These are phyloP conservation scores for Bombycilla garrulus DNA, from an alignment of 2,113 vertebrate genomes.

Conservation along the genomic window DNA sequence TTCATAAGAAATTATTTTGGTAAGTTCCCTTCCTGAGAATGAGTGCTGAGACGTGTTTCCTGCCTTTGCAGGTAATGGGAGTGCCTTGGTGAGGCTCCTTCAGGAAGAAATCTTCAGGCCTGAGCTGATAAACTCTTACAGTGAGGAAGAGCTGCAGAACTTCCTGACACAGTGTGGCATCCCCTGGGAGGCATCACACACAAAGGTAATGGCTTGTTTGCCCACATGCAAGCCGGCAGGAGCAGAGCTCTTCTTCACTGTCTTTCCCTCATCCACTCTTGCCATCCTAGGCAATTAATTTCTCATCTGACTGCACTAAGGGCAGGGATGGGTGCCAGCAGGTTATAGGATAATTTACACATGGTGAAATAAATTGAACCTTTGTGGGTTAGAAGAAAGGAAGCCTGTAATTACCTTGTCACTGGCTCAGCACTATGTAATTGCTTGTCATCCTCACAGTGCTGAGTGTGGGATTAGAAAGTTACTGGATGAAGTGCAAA, in stretches of 20 bases:
- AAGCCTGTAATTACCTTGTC: constrained; percentile 43
- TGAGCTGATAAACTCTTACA: constrained; percentile 82
- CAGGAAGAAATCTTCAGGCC: constrained; percentile 85
- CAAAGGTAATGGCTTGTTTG: constrained; percentile 77
- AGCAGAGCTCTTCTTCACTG: neutral
- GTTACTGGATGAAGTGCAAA: neutral
- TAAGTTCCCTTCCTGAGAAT: neutral
- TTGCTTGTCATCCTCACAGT: neutral
- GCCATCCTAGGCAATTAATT: neutral
- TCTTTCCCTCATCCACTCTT: neutral
- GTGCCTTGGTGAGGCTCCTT: constrained; percentile 85
- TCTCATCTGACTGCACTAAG: neutral
- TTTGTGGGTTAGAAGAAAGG: constrained; percentile 13
- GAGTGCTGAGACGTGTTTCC: neutral
- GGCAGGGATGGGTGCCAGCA: neutral
- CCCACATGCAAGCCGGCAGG: neutral
- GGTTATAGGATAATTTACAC: constrained; percentile 28
- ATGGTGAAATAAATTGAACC: neutral
- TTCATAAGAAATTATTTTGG: neutral
- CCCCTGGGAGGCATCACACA: constrained; percentile 65
- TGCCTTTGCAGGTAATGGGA: constrained; percentile 80
- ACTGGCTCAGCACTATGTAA: neutral
- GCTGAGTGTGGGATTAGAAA: neutral
- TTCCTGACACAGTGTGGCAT: constrained; percentile 81
- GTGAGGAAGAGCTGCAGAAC: constrained; percentile 77